These are phyloP conservation scores for Phylloscopus trochilus DNA, from an alignment of 2,113 vertebrate species.

Conservation along the genomic window DNA sequence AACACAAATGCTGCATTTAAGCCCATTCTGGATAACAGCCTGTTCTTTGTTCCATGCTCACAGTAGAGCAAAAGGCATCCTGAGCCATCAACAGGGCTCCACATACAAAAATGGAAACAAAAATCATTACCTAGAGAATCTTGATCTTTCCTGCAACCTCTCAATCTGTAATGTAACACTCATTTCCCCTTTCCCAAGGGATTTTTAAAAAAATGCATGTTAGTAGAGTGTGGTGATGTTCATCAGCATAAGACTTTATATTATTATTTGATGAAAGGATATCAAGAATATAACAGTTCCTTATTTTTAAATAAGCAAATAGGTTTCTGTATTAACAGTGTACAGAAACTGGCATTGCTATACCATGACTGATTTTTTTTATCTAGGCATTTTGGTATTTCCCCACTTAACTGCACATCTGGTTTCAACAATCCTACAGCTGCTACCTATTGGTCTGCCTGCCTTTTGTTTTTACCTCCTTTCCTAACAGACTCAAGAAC, in stretches of 20 bases:
- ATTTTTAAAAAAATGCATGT: neutral
- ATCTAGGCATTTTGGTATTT: neutral
- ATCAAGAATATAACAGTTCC: neutral
- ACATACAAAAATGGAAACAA: neutral
- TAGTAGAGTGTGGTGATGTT: neutral
- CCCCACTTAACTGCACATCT: constrained; percentile 24
- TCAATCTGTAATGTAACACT: neutral
- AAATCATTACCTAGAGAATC: neutral
- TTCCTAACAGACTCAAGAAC: neutral
- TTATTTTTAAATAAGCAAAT: neutral
- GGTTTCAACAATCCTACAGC: constrained; percentile 34
- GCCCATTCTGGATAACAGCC: neutral
- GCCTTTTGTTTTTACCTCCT: constrained; percentile 12
- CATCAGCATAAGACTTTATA: neutral
- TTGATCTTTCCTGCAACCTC: neutral
- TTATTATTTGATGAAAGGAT: neutral
- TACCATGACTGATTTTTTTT: neutral
- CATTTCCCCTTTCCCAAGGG: neutral
- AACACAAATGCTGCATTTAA: neutral
- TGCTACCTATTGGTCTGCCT: constrained; percentile 32
- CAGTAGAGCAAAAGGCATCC: neutral
- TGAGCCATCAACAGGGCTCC: neutral
- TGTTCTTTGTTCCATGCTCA: neutral
- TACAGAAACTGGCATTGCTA: neutral
- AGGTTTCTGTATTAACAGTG: neutral